phyloP scores from a whole-genome alignment of 2,888 invertebrate genomes.

The Allacma fusca region DNA sequence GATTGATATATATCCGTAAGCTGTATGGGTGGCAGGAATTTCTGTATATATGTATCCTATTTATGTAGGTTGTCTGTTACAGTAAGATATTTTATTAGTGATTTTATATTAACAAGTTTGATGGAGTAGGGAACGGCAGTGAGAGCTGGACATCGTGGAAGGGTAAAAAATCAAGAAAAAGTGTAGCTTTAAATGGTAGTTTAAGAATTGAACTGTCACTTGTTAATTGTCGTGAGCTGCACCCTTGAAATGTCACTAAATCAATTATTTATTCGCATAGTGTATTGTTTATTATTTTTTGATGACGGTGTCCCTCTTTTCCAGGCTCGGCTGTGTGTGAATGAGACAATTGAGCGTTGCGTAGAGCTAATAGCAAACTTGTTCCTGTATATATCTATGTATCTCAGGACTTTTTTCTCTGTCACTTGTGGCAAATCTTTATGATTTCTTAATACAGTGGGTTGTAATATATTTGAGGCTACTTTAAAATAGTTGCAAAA shows the following conservation, averaged over 20 bases:
- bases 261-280: neutral
- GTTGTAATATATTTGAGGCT: no score
- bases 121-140: neutral
- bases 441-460: no score
- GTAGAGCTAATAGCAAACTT: no score
- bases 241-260: slow-evolving; percentile 11
- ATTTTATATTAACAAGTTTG: neutral
- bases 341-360: neutral
- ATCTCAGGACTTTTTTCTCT: no score
- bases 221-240: slow-evolving; percentile 11
- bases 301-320: neutral
- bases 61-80: no score
- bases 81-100: no score
- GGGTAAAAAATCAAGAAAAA: neutral
- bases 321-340: neutral
- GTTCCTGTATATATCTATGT: no score
- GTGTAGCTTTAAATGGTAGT: neutral
- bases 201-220: slow-evolving; percentile 12
- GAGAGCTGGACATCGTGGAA: neutral
- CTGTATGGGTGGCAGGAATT: no score
- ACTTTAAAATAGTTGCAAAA: no score
- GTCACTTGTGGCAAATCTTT: no score
- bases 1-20: no score
- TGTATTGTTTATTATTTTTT: slow-evolving; percentile 2
- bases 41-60: no score